phyloP scores from a whole-genome alignment of 2,888 invertebrate genomes.

The Disparrhopalites patrizii region DNA sequence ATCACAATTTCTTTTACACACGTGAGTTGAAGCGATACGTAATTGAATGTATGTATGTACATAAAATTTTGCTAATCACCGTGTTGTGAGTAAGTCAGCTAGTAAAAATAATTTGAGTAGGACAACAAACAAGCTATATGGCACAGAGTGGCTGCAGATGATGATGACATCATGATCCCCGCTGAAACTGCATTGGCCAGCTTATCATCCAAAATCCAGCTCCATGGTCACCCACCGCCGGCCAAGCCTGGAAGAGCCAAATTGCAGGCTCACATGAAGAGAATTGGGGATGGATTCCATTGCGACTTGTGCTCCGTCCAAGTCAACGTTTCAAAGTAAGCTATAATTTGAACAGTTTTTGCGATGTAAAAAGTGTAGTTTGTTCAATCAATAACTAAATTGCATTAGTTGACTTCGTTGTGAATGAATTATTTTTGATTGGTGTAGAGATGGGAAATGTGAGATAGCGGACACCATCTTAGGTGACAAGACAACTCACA shows the following conservation, averaged over 20 bases:
- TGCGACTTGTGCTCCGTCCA: constrained; percentile 40
- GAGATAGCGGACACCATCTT: constrained; percentile 8
- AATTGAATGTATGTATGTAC: neutral
- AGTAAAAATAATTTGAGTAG: constrained; percentile 9
- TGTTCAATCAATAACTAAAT: too few species aligned
- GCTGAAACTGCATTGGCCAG: constrained; percentile 30
- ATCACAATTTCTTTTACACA: constrained; percentile 40
- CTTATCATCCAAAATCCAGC: constrained; percentile 25
- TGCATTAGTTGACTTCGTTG: too few species aligned
- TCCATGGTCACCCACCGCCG: constrained; percentile 10
- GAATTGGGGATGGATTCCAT: constrained; percentile 41
- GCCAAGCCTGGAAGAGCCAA: constrained; percentile 5
- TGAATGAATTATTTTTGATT: neutral
- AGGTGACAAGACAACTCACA: neutral
- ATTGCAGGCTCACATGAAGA: constrained; percentile 31
- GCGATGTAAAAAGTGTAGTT: neutral
- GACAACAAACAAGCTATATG: constrained; percentile 38
- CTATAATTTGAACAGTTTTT: neutral
- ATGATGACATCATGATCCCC: constrained; percentile 35
- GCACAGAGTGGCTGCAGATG: constrained; percentile 33
- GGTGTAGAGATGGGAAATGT: constrained; percentile 17
- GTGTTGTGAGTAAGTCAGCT: too few species aligned
- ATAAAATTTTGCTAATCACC: neutral
- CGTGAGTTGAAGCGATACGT: constrained; percentile 20
- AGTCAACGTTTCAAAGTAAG: constrained; percentile 18